Conservation (phyloP, 1,140 invertebrate genomes). For the Dendrolimus kikuchii region DNA sequence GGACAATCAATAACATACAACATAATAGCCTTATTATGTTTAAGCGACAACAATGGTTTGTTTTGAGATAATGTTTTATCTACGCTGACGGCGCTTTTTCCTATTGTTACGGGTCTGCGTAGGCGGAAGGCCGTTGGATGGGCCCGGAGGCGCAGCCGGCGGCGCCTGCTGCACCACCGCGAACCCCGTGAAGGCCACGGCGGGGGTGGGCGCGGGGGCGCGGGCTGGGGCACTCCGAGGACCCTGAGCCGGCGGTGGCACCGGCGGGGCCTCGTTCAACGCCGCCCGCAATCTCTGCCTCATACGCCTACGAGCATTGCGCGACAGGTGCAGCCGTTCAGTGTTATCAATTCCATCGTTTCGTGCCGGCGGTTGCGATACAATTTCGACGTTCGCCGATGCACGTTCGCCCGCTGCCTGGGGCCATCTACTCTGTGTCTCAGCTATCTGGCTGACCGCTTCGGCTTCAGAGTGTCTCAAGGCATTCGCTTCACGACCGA, state of each 20-base stretch:
- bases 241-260: slow-evolving; percentile 3
- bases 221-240: slow-evolving; percentile 10
- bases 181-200: slow-evolving; percentile 6
- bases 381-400: not conserved
- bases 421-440: slow-evolving; percentile 7
- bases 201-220: slow-evolving; percentile 17
- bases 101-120: slow-evolving; percentile 28
- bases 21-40: slow-evolving; percentile 20
- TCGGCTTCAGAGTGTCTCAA: slow-evolving; percentile 34
- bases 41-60: too few species aligned
- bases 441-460: slow-evolving; percentile 28
- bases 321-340: slow-evolving; percentile 24
- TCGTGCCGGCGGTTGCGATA: slow-evolving; percentile 6
- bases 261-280: slow-evolving; percentile 21
- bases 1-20: slow-evolving; percentile 24
- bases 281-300: slow-evolving; percentile 38
- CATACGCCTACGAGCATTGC: slow-evolving; percentile 48
- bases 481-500: slow-evolving; percentile 36
- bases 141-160: slow-evolving; percentile 16
- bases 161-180: slow-evolving; percentile 11
- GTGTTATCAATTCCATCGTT: slow-evolving; percentile 4
- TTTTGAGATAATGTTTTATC: slow-evolving; percentile 20
- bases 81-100: slow-evolving; percentile 48
- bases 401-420: slow-evolving; percentile 5
- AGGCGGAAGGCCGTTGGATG: slow-evolving; percentile 20